Evolutionary conservation across 2,888 invertebrate species (phyloP).

Genomic region (Galerucella pusilla): DNA sequence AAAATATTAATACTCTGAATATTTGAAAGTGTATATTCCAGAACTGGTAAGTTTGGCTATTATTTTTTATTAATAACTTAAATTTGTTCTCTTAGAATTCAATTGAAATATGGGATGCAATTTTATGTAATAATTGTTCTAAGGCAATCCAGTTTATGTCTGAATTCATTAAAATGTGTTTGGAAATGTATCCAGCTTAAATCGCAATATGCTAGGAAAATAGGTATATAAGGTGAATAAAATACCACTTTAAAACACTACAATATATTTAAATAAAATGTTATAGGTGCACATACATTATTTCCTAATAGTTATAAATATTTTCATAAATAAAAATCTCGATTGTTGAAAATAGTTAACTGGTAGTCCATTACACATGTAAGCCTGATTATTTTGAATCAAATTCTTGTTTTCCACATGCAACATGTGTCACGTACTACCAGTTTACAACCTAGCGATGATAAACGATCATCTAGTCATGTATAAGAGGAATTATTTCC

Average conservation of each 20-base stretch:
- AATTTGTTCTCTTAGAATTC: not conserved
- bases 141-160: not conserved
- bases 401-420: no score
- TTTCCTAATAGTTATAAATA: constrained; percentile 3
- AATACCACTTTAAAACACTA: not conserved
- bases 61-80: not conserved
- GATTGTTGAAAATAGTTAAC: not conserved
- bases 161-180: not conserved
- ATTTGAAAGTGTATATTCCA: not conserved
- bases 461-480: not conserved
- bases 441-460: not conserved
- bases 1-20: not conserved
- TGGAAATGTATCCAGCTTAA: not conserved
- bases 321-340: constrained; percentile 3
- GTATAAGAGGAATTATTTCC: not conserved
- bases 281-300: not conserved
- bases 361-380: no score
- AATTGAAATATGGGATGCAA: not conserved
- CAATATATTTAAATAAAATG: not conserved
- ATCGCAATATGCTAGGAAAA: no score
- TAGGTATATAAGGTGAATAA: not conserved
- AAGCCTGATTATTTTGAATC: no score
- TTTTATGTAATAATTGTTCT: not conserved
- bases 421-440: no score
- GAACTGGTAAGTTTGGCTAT: not conserved